Base-by-base conservation (phyloP, 2,113 vertebrate genomes). In the Bujurquina vittata region DNA sequence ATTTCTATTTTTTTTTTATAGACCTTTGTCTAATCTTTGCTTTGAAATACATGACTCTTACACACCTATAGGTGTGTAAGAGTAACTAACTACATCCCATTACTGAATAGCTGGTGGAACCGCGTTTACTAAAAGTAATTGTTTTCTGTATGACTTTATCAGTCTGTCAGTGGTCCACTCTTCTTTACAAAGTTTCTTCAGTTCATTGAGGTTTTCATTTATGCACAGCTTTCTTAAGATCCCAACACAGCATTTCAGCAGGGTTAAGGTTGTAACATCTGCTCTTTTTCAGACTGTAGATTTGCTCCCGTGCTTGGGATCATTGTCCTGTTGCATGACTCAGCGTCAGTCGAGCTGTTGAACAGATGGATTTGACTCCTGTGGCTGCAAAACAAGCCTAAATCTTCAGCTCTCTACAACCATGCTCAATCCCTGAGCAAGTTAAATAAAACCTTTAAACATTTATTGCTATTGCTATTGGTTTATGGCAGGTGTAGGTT, bases 391-490 rank as follows among this genome's bases (percentile, higher is more conserved):
- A 49, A 49, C 15, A 17, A 49, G 46, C 46, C 5, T 4, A 46
- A 46, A 46, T 46, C 43, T 15, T 15, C 46, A 49, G 5, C 5
- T 5, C 46, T 49, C 15, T 15, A 6, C 15, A 5, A 6, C 5
- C 15, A 6, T 7, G 46, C 46, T 49, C 17, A 5, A 17, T 67
- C 40, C 5, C 63, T 26, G 10, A 40, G 49, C 40, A 67, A 67
- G 63, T 67, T 49, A 29, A 67, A 67, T 18, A 15, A 17, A 67
- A 67, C 40, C 40, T 67, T 67, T 67, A 18, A 67, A 67, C 26
- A 0, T 67, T 18, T 26, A 67, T 26, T 67, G 40, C 12, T 67
- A 3, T 9, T 1, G 18, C 4, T 11, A 1, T 40, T 40, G 37
- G 37, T 40, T 40, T 40, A 11, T 67, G 63, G 46, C 63, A 49